Evolutionary conservation across 2,113 vertebrate species (phyloP), one percentile per base, ranked within the genome.

Genomic region (Oncorhynchus masou): DNA sequence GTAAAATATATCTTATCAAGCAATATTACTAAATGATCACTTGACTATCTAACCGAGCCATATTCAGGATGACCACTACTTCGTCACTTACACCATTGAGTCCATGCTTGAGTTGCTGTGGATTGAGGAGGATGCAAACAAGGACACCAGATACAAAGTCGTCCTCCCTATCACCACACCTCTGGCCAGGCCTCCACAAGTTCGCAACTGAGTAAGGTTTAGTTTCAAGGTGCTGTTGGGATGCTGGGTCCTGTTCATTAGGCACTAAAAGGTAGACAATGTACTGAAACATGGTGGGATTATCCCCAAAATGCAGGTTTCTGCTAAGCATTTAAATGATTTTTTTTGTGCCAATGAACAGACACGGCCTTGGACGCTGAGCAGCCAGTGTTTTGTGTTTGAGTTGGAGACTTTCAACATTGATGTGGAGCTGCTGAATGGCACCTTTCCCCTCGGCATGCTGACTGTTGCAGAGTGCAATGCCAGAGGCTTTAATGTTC

Each of bases 61-160:
- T 2, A 62, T 84, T 27, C 70, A 79, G 62, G 48, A 86, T 4
- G 49, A 81, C 39, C 79, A 79, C 2, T 93, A 93, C 74, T 57
- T 85, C 11, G 60, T 79, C 2, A 73, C 77, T 0, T 94, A 91
- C 34, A 76, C 27, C 1, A 86, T 94, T 3, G 93, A 92, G 76
- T 89, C 87, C 0, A 93, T 94, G 93, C 73, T 94, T 0, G 91
- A 94, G 80, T 15, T 94, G 70, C 68, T 88, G 60, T 94, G 94
- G 93, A 75, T 64, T 4, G 92, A 94, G 16, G 89, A 86, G 1
- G 1, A 51, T 1, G 3, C 71, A 59, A 59, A 82, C 0, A 81
- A 87, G 49, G 49, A 90, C 70, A 94, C 92, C 0, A 85, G 80
- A 88, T 94, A 94, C 78, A 94, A 88, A 88, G 90, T 94, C 51